Conservation (phyloP, 2,113 vertebrate genomes). For the Zosterops borbonicus region DNA sequence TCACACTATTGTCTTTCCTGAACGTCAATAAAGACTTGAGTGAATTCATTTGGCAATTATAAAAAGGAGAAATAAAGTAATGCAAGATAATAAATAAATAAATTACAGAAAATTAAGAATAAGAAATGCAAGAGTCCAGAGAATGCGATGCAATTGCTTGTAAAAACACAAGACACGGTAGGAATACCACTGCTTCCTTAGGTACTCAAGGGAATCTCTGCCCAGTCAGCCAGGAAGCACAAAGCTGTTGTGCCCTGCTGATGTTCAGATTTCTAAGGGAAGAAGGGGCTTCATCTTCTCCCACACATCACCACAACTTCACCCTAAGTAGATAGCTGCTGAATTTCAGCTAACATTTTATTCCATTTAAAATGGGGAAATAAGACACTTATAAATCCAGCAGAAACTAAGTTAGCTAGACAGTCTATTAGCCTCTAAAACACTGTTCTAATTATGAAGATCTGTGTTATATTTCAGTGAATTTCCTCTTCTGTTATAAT, state of each 20-base stretch:
- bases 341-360: neutral
- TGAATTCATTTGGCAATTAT: neutral
- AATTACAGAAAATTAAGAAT: neutral
- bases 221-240: neutral
- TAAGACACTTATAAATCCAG: neutral
- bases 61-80: neutral
- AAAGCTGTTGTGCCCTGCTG: neutral
- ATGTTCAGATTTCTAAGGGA: neutral
- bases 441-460: neutral
- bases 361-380: neutral
- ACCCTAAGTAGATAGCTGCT: neutral
- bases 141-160: neutral
- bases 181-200: neutral
- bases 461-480: neutral
- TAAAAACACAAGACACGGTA: neutral
- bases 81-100: neutral
- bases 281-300: neutral
- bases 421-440: neutral
- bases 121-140: neutral
- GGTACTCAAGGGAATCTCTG: neutral
- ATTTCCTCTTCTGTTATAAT: neutral
- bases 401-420: neutral
- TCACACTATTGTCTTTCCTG: neutral
- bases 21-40: neutral
- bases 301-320: neutral